Conservation (phyloP, 2,113 vertebrate species). For the Microcebus murinus region DNA sequence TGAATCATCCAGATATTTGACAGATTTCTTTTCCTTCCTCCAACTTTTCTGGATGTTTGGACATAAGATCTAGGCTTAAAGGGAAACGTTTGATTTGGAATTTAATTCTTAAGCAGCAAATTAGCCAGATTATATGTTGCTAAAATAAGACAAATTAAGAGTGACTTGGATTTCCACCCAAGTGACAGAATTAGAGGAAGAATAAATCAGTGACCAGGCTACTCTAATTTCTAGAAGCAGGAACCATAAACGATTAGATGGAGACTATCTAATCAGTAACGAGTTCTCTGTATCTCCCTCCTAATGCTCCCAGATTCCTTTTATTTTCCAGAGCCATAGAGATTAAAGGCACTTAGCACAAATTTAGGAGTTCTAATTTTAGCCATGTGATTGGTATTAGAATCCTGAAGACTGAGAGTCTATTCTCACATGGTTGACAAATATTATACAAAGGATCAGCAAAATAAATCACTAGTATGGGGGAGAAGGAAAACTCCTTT, state of each 20-base stretch:
- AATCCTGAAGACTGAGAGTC: constrained; percentile 13
- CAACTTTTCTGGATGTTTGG: constrained; percentile 15
- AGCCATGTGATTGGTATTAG: constrained; percentile 31
- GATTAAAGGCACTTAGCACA: constrained; percentile 38
- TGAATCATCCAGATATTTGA: not conserved
- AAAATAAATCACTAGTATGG: constrained; percentile 22
- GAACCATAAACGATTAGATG: constrained; percentile 41
- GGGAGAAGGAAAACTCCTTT: no score
- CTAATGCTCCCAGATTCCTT: not conserved
- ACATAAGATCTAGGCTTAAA: not conserved
- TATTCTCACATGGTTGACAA: constrained; percentile 24
- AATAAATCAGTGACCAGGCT: constrained; percentile 66
- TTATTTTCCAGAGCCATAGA: constrained; percentile 40
- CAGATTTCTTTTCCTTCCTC: not conserved
- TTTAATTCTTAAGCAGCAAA: constrained; percentile 65
- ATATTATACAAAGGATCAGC: not conserved
- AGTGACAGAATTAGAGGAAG: constrained; percentile 60
- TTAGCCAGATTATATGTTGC: constrained; percentile 68
- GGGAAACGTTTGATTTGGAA: constrained; percentile 39
- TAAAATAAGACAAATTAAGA: constrained; percentile 76
- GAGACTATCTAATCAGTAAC: not conserved
- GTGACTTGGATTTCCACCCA: constrained; percentile 57
- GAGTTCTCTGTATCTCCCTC: not conserved
- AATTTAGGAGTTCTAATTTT: constrained; percentile 67
- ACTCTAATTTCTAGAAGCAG: constrained; percentile 61